Base-by-base conservation (phyloP, 1,140 invertebrate species). In the Thaumatotibia leucotreta region DNA sequence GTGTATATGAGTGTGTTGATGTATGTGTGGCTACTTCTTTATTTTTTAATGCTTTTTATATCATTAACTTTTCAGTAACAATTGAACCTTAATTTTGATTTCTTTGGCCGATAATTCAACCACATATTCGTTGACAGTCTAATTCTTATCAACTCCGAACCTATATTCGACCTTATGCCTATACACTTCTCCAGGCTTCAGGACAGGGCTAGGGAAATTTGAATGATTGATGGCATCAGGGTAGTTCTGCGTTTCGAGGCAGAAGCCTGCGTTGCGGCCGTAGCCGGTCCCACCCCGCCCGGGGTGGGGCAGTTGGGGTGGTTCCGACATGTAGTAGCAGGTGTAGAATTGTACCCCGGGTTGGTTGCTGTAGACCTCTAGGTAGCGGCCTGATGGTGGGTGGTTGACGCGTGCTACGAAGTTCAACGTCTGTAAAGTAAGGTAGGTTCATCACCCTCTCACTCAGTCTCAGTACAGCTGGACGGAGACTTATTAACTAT, bases 331-430 rank as follows among this genome's bases (percentile, higher is more conserved):
- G 79, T 92, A 95, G 80, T 97, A 96, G 0, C 93, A 90, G 0
- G 97, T 98, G 79, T 99, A 99, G 75, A 99, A 95, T 79, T 98
- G 97, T 6, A 98, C 93, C 5, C 97, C 97, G 0, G 97, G 97
- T 79, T 98, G 97, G 85, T 97, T 95, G 9, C 95, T 95, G 69
- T 93, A 94, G 0, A 98, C 92, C 81, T 97, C 95, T 61, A 99
- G 75, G 6, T 77, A 92, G 67, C 97, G 93, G 4, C 97, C 97
- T 68, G 93, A 94, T 4, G 80, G 71, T 0, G 94, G 93, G 87
- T 98, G 96, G n/a, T 84, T 69, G 0, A 96, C 93, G 66, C 93
- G 93, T 0, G 89, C 80, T 0, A 84, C 75, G 75, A 89, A 88
- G 67, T 66, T 82, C 4, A 88, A 14, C 0, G 54, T 66, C 88